phyloP scores from a whole-genome alignment of 2,113 vertebrate genomes.

The Esox niger region DNA sequence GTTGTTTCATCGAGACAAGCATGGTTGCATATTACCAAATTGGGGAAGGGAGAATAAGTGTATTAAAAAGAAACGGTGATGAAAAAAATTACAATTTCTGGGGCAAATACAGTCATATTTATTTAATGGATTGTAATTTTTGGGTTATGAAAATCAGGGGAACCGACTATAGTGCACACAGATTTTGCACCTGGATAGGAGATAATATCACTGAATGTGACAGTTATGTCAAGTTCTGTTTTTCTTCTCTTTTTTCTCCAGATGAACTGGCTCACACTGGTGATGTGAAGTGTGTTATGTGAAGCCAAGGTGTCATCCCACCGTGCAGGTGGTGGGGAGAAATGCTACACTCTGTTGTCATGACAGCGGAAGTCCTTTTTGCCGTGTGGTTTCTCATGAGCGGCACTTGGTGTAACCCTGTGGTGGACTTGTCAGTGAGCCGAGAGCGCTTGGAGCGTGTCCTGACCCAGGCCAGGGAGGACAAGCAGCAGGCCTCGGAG shows the following conservation, averaged over 20 bases:
- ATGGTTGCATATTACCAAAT: too few species aligned
- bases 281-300: conserved; percentile 79
- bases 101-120: too few species aligned
- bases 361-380: conserved; percentile 89
- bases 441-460: conserved; percentile 66
- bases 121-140: too few species aligned
- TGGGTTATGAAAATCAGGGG: too few species aligned
- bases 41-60: too few species aligned
- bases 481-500: conserved; percentile 67
- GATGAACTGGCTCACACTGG: conserved; percentile 67
- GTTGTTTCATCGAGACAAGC: too few species aligned
- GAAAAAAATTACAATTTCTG: too few species aligned
- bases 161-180: not conserved
- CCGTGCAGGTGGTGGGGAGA: conserved; percentile 86
- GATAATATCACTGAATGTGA: conserved; percentile 36
- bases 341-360: conserved; percentile 85
- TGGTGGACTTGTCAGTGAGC: conserved; percentile 78
- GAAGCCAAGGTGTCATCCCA: conserved; percentile 79
- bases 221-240: conserved; percentile 44
- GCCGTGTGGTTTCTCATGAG: conserved; percentile 87
- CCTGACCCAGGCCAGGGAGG: conserved; percentile 79
- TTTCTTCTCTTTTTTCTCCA: conserved; percentile 68
- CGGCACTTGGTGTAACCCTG: conserved; percentile 80
- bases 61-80: too few species aligned
- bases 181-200: not conserved